Evolutionary conservation across 2,888 invertebrate genomes (phyloP).

Genomic region (Drosophila suboccidentalis): DNA sequence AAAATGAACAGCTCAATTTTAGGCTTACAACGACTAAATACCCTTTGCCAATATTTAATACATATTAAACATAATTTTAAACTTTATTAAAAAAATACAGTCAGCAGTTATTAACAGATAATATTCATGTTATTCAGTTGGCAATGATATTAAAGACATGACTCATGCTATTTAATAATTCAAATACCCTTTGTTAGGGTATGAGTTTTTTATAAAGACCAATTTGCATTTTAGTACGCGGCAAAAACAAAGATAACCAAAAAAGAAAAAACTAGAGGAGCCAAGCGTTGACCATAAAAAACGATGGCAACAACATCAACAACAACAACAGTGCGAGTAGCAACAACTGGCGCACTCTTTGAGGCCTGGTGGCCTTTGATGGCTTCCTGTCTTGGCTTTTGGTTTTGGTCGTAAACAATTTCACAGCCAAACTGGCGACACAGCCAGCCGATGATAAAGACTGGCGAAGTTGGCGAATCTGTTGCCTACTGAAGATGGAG

Average conservation of each 20-base stretch:
- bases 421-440: slow-evolving; percentile 61
- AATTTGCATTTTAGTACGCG: slow-evolving; percentile 56
- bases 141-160: neutral
- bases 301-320: slow-evolving; percentile 6
- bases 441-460: slow-evolving; percentile 5
- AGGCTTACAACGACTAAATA: neutral
- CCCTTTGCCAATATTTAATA: neutral
- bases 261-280: slow-evolving; percentile 23
- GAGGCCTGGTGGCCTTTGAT: slow-evolving; percentile 41
- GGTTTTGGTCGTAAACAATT: slow-evolving; percentile 65
- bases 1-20: neutral
- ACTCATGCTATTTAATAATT: neutral
- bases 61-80: no score
- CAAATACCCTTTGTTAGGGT: neutral
- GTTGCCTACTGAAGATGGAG: slow-evolving; percentile 14
- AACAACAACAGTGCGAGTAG: slow-evolving; percentile 3
- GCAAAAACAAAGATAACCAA: slow-evolving; percentile 24
- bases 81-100: no score
- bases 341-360: slow-evolving; percentile 42
- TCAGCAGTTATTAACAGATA: no score
- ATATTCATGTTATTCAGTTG: neutral
- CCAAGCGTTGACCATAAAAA: slow-evolving; percentile 35
- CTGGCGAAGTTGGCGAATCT: neutral
- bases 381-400: slow-evolving; percentile 64
- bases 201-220: slow-evolving; percentile 33